Evolutionary conservation across 2,113 vertebrate species (phyloP).

Genomic region (Hippocampus mohnikei): DNA sequence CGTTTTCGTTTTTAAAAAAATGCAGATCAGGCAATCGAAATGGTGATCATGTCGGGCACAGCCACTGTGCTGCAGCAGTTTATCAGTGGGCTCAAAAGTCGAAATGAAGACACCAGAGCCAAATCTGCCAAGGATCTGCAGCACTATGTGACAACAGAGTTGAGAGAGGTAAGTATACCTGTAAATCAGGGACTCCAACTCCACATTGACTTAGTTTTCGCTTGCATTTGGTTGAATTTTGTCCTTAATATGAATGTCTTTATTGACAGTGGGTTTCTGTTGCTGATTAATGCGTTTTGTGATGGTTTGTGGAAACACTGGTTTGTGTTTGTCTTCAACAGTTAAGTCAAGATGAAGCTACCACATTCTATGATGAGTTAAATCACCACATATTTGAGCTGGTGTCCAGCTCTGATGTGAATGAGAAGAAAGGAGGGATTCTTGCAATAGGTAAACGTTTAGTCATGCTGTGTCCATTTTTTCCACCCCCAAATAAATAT

Average conservation of each 20-base stretch:
- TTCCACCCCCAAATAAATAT: no score
- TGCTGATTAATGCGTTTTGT: background rate
- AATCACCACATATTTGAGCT: slow-evolving; percentile 99
- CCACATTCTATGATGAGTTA: slow-evolving; percentile 94
- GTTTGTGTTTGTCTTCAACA: slow-evolving; percentile 50
- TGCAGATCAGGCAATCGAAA: slow-evolving; percentile 43
- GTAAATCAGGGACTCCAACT: background rate
- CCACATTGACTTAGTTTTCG: background rate
- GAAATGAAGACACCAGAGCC: slow-evolving; percentile 89
- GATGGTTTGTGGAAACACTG: background rate
- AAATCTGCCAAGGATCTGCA: slow-evolving; percentile 97
- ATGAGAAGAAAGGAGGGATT: slow-evolving; percentile 97
- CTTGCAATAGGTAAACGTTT: slow-evolving; percentile 86
- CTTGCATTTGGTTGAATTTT: background rate
- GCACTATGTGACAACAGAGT: slow-evolving; percentile 97
- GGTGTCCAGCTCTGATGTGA: slow-evolving; percentile 97
- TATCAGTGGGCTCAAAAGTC: slow-evolving; percentile 90
- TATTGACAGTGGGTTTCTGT: background rate
- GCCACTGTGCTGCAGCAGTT: slow-evolving; percentile 95
- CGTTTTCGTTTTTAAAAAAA: background rate
- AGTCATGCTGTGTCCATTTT: background rate
- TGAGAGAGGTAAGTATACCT: slow-evolving; percentile 80
- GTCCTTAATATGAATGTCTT: background rate
- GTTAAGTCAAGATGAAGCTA: slow-evolving; percentile 97
- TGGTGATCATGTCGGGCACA: slow-evolving; percentile 84